Base-by-base conservation (phyloP, 2,113 vertebrate species). In the Apodemus sylvaticus region DNA sequence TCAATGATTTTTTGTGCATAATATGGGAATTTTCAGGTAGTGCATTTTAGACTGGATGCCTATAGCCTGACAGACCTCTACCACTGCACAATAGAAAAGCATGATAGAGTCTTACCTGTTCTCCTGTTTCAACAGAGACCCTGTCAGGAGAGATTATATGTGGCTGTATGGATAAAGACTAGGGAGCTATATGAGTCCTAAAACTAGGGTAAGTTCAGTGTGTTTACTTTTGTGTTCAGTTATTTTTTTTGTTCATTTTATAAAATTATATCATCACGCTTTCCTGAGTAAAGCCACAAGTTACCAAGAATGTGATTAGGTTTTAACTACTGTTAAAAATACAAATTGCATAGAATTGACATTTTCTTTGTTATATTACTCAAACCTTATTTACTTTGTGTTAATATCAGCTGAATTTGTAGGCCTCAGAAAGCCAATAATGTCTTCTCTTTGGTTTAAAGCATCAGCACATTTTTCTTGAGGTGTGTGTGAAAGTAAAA, bases 401-500 rank as follows among this genome's bases (percentile, higher is more conserved):
- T 85, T 74, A 78, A 36, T 94, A 91, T 89, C 10, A 51, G 17
- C 29, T 12, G 14, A 58, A 24, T 71, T 76, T 34, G 42, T 92
- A 58, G 14, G 26, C 64, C 88, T 90, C 74, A 77, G 48, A 89
- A 78, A 92, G 10, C 1, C 39, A 94, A 66, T 51, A 70, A 20
- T 90, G 71, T 88, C 11, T 86, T 96, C 87, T 93, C 92, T 93
- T 55, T 85, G 5, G 45, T 78, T 90, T 92, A 90, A 79, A 66
- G 83, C 39, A 79, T 98, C 64, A 90, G 94, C 34, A 88, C 48
- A 51, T 86, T 68, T 96, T 93, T 94, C 83, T 51, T 1, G n/a
- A 87, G 76, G 82, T 95, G 85, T 95, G 45, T 76, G 97, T 94
- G 42, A 48, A 96, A 97, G 85, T 90, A 68, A 83, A 60, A 58